These are phyloP conservation scores for Yponomeuta evonymella DNA, from an alignment of 2,888 invertebrate genomes.

Conservation along the genomic window DNA sequence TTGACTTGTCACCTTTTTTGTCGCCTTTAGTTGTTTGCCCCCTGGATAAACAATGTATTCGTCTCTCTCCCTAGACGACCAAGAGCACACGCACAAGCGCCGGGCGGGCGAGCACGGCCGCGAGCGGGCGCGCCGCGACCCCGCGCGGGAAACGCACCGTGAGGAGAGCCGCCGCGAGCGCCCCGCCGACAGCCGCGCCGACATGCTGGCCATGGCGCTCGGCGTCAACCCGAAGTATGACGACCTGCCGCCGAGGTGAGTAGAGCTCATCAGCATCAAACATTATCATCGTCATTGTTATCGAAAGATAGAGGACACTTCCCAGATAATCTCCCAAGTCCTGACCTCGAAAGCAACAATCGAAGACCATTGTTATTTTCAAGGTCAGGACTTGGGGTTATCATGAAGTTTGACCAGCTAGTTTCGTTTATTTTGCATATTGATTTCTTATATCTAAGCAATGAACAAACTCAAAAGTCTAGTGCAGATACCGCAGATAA, in stretches of 20 bases:
- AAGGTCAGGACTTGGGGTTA: too few relatives aligned
- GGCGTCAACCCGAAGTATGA: constrained; percentile 68
- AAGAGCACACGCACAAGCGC: not conserved
- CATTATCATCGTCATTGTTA: not conserved
- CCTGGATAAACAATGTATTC: not conserved
- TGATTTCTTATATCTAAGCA: too few relatives aligned
- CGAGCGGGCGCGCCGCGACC: not conserved
- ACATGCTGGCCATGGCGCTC: constrained; percentile 74
- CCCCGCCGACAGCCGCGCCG: constrained; percentile 35
- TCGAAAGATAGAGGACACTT: too few relatives aligned
- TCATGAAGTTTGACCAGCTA: too few relatives aligned
- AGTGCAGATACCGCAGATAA: too few relatives aligned
- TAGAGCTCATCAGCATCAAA: not conserved
- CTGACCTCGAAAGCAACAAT: too few relatives aligned
- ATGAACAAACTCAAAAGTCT: too few relatives aligned
- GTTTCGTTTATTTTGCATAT: too few relatives aligned
- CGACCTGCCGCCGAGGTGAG: constrained; percentile 33
- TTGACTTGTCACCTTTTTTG: too few relatives aligned
- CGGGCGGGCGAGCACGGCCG: constrained; percentile 16
- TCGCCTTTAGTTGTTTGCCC: too few relatives aligned
- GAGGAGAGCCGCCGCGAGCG: constrained; percentile 3
- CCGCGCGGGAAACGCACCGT: constrained; percentile 28
- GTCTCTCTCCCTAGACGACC: not conserved
- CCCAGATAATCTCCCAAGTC: too few relatives aligned
- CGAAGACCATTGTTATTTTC: too few relatives aligned